These are phyloP conservation scores for Cordilura impudica DNA, from an alignment of 2,888 invertebrate species.

Conservation along the genomic window DNA sequence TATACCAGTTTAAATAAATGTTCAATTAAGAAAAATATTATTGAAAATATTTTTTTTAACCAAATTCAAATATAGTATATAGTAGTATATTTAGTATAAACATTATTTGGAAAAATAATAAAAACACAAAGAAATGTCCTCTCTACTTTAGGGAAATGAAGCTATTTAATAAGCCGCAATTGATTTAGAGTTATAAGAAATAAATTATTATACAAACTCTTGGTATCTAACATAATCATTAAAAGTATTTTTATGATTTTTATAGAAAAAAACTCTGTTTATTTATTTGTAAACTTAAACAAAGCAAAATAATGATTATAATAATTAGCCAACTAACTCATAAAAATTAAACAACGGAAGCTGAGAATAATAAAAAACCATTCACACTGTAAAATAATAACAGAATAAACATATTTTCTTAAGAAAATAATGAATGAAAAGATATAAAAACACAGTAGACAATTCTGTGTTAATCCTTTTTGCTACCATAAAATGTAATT, in stretches of 20 bases:
- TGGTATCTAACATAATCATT: not conserved
- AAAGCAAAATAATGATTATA: slow-evolving; percentile 19
- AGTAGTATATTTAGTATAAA: too few species aligned
- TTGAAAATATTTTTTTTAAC: too few species aligned
- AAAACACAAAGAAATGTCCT: too few species aligned
- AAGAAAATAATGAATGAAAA: slow-evolving; percentile 26
- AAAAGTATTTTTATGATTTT: not conserved
- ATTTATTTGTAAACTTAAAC: not conserved
- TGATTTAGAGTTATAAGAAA: too few species aligned
- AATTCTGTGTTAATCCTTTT: not conserved
- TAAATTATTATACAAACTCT: not conserved
- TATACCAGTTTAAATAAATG: too few species aligned
- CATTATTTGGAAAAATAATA: too few species aligned
- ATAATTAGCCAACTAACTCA: slow-evolving; percentile 31
- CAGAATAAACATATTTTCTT: not conserved
- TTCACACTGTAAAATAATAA: slow-evolving; percentile 7
- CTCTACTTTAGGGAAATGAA: too few species aligned
- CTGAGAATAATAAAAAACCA: slow-evolving; percentile 17
- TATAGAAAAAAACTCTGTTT: not conserved
- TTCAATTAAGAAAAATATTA: too few species aligned
- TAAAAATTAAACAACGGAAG: slow-evolving; percentile 42
- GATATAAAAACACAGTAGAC: not conserved
- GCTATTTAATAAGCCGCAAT: too few species aligned
- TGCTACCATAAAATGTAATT: not conserved
- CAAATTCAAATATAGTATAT: too few species aligned